Evolutionary conservation across 2,888 invertebrate genomes (phyloP), one percentile per base, ranked within the genome.

Genomic region (Tiliacea aurago): DNA sequence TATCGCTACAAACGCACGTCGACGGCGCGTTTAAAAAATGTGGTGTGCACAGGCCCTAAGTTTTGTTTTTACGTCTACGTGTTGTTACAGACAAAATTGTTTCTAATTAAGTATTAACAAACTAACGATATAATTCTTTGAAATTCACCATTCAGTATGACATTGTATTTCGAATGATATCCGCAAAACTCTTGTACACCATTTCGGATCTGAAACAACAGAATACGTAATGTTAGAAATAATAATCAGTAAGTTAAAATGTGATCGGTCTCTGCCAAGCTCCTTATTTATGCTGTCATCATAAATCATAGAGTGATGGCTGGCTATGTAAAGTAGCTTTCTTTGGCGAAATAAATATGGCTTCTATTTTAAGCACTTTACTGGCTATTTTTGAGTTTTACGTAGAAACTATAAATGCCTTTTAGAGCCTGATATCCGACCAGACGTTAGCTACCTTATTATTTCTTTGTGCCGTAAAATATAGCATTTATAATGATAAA

Each of bases 171-270:
- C 78, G 84, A 13, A 91, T 49, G 4, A 84, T 66, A 70, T 90
- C 86, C 10, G 84, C 7, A 64, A 93, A 83, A 56, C 88, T 90
- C n/a, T 88, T 84, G 73, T 85, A 87, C 10, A 92, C 80, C 51
- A 78, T 49, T 59, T 93, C 90, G 1, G 89, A 87, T 67, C 94
- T 94, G 92, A 86, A 94, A 93, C 70, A 83, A 79, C 82, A 78
- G 68, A 77, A 67, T 7, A 53, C 13, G 3, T 37, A 28, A 43
- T 37, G 2, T 63, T 23, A 55, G 13, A 69, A 69, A 69, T 71
- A 61, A 64, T 63, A 68, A 63, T 65, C 37, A 59, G 33, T 49
- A 41, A 77, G 65, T 72, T 72, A 77, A 68, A 77, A 72, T 20
- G 59, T 53, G 56, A 81, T 82, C 80, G 53, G 15, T 78, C 71